Conservation (phyloP, 2,113 vertebrate genomes). For the Calyptommatus sinebrachiatus region DNA sequence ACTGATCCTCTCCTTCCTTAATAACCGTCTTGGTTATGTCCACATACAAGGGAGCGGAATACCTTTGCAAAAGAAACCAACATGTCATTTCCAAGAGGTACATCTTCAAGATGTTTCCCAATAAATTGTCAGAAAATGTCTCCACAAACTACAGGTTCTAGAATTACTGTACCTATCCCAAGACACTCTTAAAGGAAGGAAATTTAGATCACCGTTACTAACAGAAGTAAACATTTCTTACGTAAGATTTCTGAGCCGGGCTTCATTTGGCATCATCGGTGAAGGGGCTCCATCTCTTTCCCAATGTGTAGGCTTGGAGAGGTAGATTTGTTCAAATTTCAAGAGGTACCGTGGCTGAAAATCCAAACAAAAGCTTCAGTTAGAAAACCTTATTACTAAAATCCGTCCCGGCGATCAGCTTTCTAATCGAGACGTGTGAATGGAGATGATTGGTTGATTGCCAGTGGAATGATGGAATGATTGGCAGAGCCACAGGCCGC, state of each 20-base stretch:
- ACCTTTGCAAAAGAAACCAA: constrained; percentile 72
- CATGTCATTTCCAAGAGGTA: not conserved
- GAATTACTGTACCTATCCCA: not conserved
- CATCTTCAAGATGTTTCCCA: not conserved
- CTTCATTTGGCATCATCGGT: constrained; percentile 99
- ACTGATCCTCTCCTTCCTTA: constrained; percentile 94
- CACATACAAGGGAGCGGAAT: constrained; percentile 95
- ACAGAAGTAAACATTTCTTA: constrained; percentile 60
- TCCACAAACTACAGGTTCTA: not conserved
- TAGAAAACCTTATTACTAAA: not conserved
- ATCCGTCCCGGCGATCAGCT: too few relatives aligned
- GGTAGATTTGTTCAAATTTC: constrained; percentile 98
- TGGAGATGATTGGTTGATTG: too few relatives aligned
- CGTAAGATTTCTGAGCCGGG: constrained; percentile 94
- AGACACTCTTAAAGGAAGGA: not conserved
- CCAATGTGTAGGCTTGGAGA: constrained; percentile 98
- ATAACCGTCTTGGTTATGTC: constrained; percentile 99
- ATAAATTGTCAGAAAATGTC: not conserved
- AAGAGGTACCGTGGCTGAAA: constrained; percentile 91
- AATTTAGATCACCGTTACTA: not conserved
- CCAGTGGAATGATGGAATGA: too few relatives aligned
- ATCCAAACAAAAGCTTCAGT: constrained; percentile 22
- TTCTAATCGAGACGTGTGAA: too few relatives aligned
- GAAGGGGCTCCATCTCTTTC: constrained; percentile 97
- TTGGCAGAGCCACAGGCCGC: too few relatives aligned